Conservation (phyloP, 2,888 invertebrate genomes). For the Marasmarcha lunaedactyla region DNA sequence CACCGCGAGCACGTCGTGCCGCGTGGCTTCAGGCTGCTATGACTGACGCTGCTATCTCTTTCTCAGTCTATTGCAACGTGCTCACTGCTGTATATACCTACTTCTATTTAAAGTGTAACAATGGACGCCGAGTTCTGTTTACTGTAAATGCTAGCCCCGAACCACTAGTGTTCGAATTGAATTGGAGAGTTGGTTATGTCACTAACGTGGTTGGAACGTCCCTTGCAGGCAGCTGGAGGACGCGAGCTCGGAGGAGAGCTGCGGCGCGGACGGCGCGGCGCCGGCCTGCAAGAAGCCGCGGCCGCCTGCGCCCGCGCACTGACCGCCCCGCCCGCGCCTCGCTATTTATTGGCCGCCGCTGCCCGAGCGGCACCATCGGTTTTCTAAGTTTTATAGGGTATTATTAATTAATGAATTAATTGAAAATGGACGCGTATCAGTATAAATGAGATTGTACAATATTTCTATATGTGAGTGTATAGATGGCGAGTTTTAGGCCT, state of each 20-base stretch:
- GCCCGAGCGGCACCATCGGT: constrained; percentile 64
- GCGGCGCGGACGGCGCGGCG: constrained; percentile 52
- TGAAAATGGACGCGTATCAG: constrained; percentile 21
- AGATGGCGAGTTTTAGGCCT: constrained; percentile 42
- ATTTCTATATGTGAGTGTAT: constrained; percentile 44
- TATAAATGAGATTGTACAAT: constrained; percentile 52
- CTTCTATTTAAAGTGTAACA: too few relatives aligned
- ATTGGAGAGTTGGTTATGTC: too few relatives aligned
- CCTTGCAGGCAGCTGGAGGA: constrained; percentile 59
- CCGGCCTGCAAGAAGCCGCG: constrained; percentile 57
- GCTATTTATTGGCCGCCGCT: constrained; percentile 50
- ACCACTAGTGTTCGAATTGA: too few relatives aligned
- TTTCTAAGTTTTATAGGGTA: constrained; percentile 72
- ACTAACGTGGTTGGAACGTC: too few relatives aligned
- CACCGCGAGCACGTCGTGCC: too few relatives aligned
- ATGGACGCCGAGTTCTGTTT: too few relatives aligned
- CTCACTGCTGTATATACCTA: too few relatives aligned
- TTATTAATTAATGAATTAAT: constrained; percentile 36
- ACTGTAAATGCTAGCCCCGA: too few relatives aligned
- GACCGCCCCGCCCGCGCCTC: constrained; percentile 53
- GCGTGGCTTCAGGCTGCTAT: too few relatives aligned
- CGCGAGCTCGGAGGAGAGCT: constrained; percentile 68
- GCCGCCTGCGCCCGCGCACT: too few relatives aligned
- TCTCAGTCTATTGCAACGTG: too few relatives aligned
- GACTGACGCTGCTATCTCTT: too few relatives aligned